These are phyloP conservation scores for Sarcophaga subvicina DNA, from an alignment of 2,888 invertebrate species.

Conservation along the genomic window DNA sequence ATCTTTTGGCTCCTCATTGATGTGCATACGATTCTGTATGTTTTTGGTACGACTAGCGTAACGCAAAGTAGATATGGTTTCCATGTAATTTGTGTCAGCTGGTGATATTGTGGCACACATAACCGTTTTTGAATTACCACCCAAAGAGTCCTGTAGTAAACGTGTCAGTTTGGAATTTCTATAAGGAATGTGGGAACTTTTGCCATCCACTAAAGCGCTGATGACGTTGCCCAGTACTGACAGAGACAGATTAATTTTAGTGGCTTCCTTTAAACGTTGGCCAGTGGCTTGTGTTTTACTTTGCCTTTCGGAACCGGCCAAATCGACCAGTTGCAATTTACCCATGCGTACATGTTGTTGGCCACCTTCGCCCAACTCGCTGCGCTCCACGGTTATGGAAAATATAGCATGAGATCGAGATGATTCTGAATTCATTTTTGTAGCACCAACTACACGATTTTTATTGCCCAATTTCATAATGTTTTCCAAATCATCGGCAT, in stretches of 20 bases:
- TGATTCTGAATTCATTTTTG: constrained; percentile 98
- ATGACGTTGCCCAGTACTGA: constrained; percentile 99
- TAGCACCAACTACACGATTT: constrained; percentile 94
- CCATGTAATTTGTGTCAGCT: constrained; percentile 97
- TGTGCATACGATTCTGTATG: constrained; percentile 96
- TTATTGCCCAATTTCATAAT: constrained; percentile 98
- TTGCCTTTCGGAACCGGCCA: constrained; percentile 98
- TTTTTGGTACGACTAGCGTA: constrained; percentile 99
- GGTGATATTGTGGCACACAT: constrained; percentile 99
- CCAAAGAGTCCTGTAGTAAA: constrained; percentile 96
- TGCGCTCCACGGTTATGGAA: constrained; percentile 98
- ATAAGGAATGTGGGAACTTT: constrained; percentile 98
- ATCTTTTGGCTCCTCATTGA: constrained; percentile 99
- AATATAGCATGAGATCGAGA: constrained; percentile 99
- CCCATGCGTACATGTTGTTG: constrained; percentile 96
- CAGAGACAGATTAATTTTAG: constrained; percentile 98
- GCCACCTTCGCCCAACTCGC: constrained; percentile 90
- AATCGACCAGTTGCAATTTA: constrained; percentile 97
- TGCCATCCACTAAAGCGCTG: constrained; percentile 98
- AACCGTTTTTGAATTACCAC: constrained; percentile 97
- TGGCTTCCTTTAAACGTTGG: constrained; percentile 96
- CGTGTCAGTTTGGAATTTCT: constrained; percentile 98
- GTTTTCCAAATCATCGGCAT: constrained; percentile 96
- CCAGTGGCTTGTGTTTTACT: constrained; percentile 98
- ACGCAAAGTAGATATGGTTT: constrained; percentile 97